A percentile compares a stretch with the other conserved stretches of the same genome.
These are phyloP conservation scores for Standfussiana lucernea DNA, from an alignment of 2,888 invertebrate genomes.

Conservation along the genomic window DNA sequence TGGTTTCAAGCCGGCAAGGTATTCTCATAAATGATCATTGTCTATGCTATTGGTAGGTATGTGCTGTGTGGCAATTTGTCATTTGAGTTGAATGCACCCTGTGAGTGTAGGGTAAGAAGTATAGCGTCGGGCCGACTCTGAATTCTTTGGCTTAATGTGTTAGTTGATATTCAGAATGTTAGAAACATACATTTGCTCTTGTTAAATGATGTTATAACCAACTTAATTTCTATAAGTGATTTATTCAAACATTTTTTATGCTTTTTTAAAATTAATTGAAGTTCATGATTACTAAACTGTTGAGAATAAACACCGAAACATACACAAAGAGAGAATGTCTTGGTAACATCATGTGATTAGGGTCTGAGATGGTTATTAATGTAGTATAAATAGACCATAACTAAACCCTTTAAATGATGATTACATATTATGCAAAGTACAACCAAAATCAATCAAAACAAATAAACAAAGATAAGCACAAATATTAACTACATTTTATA, in stretches of 20 bases:
- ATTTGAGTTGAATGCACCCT: constrained; percentile 37
- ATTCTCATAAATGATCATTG: constrained; percentile 14
- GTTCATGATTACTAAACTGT: no score
- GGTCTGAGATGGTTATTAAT: no score
- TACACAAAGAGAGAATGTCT: no score
- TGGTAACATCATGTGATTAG: no score
- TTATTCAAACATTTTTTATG: no score
- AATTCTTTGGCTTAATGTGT: background rate
- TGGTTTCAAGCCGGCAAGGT: background rate
- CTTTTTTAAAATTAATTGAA: no score
- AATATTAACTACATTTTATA: constrained; percentile 35
- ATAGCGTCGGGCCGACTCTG: background rate
- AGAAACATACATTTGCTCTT: no score
- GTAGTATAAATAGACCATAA: background rate
- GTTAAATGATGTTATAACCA: no score
- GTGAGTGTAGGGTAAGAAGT: background rate
- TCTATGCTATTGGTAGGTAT: constrained; percentile 30
- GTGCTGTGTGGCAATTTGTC: constrained; percentile 15
- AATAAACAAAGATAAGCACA: constrained; percentile 25
- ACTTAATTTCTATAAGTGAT: no score
- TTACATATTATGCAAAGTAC: background rate
- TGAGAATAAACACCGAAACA: no score
- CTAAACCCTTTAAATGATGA: background rate
- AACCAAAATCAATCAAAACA: constrained; percentile 14
- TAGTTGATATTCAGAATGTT: background rate